Evolutionary conservation across 2,797 vertebrate species (phyloP).

Genomic region (Triplophysa bombifrons): DNA sequence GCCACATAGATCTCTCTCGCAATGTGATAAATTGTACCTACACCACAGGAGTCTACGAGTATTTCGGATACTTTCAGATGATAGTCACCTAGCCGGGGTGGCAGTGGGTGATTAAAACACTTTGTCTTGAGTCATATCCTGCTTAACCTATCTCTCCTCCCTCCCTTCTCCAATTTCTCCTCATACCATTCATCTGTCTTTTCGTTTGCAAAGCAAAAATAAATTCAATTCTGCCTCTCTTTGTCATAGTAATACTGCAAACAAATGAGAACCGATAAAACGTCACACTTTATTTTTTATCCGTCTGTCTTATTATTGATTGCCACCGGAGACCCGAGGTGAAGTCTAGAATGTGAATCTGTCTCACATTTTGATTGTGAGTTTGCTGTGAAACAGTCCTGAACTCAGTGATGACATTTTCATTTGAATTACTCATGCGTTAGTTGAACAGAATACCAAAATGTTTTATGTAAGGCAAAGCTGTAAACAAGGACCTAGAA

Average conservation of each 20-base stretch:
- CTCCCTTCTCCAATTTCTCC: slow-evolving; percentile 49
- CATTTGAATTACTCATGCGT: slow-evolving; percentile 33
- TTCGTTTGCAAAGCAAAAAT: slow-evolving; percentile 22
- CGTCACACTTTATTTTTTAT: slow-evolving; percentile 36
- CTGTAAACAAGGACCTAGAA: slow-evolving; percentile 30
- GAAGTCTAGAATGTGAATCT: slow-evolving; percentile 12
- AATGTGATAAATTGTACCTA: slow-evolving; percentile 83
- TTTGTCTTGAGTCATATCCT: slow-evolving; percentile 69
- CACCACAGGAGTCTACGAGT: slow-evolving; percentile 76
- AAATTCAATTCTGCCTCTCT: slow-evolving; percentile 38
- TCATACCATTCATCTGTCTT: slow-evolving; percentile 6
- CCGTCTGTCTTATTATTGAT: slow-evolving; percentile 40
- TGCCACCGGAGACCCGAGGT: slow-evolving; percentile 2
- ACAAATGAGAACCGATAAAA: slow-evolving; percentile 51
- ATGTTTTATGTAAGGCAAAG: slow-evolving; percentile 20
- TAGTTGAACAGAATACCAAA: slow-evolving; percentile 20
- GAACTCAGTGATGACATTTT: slow-evolving; percentile 29
- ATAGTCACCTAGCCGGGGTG: slow-evolving; percentile 75
- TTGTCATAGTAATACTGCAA: slow-evolving; percentile 24
- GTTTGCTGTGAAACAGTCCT: slow-evolving; percentile 12
- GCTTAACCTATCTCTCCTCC: slow-evolving; percentile 57
- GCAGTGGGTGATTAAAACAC: slow-evolving; percentile 71
- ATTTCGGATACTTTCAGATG: slow-evolving; percentile 81
- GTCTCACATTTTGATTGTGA: slow-evolving; percentile 23
- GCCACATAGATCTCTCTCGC: slow-evolving; percentile 78